phyloP scores from a whole-genome alignment of 2,888 invertebrate genomes.

The Melolontha melolontha region DNA sequence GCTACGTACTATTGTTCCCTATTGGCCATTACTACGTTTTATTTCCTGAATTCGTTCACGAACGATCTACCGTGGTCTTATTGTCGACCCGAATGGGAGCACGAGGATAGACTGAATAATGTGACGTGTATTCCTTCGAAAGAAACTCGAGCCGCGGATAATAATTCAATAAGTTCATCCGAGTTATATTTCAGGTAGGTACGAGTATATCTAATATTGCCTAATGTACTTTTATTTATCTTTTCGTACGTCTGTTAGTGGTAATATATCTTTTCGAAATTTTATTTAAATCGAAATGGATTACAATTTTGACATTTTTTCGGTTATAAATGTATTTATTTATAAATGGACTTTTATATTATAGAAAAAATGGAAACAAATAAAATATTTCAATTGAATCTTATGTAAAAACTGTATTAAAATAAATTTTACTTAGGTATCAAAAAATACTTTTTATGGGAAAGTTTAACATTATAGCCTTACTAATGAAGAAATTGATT shows the following conservation, averaged over 20 bases:
- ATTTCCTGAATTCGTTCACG: constrained; percentile 78
- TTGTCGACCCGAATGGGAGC: constrained; percentile 72
- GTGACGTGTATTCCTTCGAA: constrained; percentile 40
- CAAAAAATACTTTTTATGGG: no score
- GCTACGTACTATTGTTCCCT: constrained; percentile 82
- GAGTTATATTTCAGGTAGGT: constrained; percentile 67
- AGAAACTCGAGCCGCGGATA: neutral
- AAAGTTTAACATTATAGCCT: no score
- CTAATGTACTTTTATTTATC: neutral
- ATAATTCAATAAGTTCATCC: constrained; percentile 60
- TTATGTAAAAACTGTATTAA: no score
- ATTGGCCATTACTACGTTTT: constrained; percentile 79
- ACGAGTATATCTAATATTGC: neutral
- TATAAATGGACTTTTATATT: no score
- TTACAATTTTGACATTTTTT: no score
- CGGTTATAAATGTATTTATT: no score
- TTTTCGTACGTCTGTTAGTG: no score
- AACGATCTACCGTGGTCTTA: constrained; percentile 78
- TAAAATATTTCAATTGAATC: no score
- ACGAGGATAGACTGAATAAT: constrained; percentile 42
- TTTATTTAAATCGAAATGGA: constrained; percentile 2
- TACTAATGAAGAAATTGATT: no score
- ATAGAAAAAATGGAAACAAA: no score
- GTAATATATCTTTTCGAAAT: no score
- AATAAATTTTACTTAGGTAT: no score